Evolutionary conservation across 1,140 invertebrate genomes (phyloP).

Genomic region (Cardiocondyla obscurior): DNA sequence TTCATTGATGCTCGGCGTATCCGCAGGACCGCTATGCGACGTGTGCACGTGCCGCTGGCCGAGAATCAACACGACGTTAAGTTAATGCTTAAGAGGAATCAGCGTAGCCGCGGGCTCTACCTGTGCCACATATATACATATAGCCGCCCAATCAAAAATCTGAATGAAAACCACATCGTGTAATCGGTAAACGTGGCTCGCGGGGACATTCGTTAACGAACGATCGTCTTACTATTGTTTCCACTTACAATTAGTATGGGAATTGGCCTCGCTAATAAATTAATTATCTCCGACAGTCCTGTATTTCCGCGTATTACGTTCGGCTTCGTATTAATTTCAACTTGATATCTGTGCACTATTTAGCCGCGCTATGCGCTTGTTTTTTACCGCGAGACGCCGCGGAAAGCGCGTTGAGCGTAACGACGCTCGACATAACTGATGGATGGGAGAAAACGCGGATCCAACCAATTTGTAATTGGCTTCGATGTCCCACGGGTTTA

Average conservation of each 20-base stretch:
- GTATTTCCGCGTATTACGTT: too few relatives aligned
- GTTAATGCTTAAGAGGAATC: conserved; percentile 66
- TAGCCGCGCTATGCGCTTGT: background rate
- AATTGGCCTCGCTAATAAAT: background rate
- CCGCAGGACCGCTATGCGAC: conserved; percentile 58
- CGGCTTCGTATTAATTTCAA: too few relatives aligned
- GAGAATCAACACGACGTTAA: conserved; percentile 61
- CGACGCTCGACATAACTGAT: conserved; percentile 16
- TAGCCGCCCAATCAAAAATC: conserved; percentile 38
- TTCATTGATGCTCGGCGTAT: conserved; percentile 47
- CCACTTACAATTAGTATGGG: background rate
- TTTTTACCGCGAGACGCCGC: background rate
- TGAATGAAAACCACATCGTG: conserved; percentile 41
- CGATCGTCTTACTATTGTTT: background rate
- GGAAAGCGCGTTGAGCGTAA: background rate
- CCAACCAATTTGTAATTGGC: conserved; percentile 6
- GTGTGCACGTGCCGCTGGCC: conserved; percentile 58
- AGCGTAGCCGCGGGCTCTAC: conserved; percentile 52
- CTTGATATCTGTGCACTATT: conserved; percentile 3
- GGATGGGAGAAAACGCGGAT: conserved; percentile 29
- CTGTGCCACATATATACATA: conserved; percentile 63
- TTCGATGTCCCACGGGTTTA: conserved; percentile 5
- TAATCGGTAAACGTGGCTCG: background rate
- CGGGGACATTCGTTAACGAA: conserved; percentile 35
- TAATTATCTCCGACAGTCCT: background rate